A percentile compares a stretch with the other conserved stretches of the same genome.
Conservation (phyloP, 1,140 invertebrate genomes). For the Drosophila novamexicana region DNA sequence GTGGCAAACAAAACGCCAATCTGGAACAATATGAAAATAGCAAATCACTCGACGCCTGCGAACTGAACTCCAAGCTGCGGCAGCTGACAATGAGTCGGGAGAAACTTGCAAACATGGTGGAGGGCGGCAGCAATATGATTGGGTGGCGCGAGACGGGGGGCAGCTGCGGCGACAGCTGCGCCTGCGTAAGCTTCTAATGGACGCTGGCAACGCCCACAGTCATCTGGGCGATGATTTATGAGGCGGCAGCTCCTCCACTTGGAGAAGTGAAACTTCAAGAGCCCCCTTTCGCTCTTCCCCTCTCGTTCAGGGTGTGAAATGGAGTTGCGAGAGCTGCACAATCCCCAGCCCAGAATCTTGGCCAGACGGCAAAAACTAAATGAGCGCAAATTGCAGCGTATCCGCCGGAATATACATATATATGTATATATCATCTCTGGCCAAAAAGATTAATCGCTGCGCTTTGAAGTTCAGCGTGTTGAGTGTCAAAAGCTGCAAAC, state of each 20-base stretch:
- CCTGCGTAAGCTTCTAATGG: slow-evolving; percentile 76
- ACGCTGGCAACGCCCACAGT: slow-evolving; percentile 73
- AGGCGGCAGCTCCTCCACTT: slow-evolving; percentile 60
- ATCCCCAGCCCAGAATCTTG: slow-evolving; percentile 42
- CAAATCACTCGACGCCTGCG: slow-evolving; percentile 57
- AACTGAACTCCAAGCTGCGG: slow-evolving; percentile 23
- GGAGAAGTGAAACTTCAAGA: not conserved
- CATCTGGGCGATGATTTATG: slow-evolving; percentile 71
- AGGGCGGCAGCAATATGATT: not conserved
- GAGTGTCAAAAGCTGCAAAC: slow-evolving; percentile 49
- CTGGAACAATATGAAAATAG: slow-evolving; percentile 54
- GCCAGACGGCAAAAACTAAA: slow-evolving; percentile 43
- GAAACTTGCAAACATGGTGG: slow-evolving; percentile 31
- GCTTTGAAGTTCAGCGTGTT: slow-evolving; percentile 60
- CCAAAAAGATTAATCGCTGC: slow-evolving; percentile 63
- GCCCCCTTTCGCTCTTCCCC: not conserved
- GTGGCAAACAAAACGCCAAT: slow-evolving; percentile 54
- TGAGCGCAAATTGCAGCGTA: slow-evolving; percentile 64
- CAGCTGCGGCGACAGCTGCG: slow-evolving; percentile 51
- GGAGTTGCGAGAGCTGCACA: slow-evolving; percentile 13
- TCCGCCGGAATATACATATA: slow-evolving; percentile 9
- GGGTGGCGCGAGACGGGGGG: not conserved
- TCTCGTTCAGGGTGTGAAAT: slow-evolving; percentile 56
- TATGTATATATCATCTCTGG: not conserved
- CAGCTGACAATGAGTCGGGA: slow-evolving; percentile 68